Evolutionary conservation across 2,797 vertebrate genomes (phyloP), one percentile per base, ranked within the genome.

Genomic region (Benthosema pterotum): DNA sequence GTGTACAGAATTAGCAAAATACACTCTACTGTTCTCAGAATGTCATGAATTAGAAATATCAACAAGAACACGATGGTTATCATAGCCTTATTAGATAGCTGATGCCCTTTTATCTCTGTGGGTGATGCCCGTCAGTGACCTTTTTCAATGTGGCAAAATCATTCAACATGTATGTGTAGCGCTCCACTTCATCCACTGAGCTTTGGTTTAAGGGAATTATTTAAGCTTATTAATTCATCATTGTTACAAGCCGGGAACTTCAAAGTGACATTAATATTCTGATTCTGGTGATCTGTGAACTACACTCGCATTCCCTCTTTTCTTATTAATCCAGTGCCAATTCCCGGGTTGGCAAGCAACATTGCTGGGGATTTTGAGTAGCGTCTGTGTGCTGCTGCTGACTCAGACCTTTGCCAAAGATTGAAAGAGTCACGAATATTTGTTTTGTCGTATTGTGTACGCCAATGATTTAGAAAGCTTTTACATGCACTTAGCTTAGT

Each of bases 151-250:
- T 63, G 28, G 45, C 69, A 72, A 75, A 79, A 82, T 81, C 69
- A 73, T 77, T 75, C 71, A 88, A 79, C 75, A 83, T 82, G 87
- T 87, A 83, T 63, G 83, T 87, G 76, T 71, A 76, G 78, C 62
- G 76, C 69, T 65, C 59, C 68, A 60, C 75, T 65, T 63, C 54
- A 75, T 81, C 77, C 65, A 67, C 22, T 69, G 86, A 69, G 74
- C 67, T 77, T 79, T 82, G 61, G 74, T 75, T 71, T 53, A n/a
- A 74, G 80, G 76, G 79, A 85, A 84, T 72, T 74, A 67, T 84
- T 83, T 72, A 42, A 71, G 79, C 63, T 83, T 88, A 89, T 89
- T 89, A 78, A 89, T 87, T 84, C 84, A 91, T 90, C 84, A 87
- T 79, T 83, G 82, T 86, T 85, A 70, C 73, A 82, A 66, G 83